A percentile compares a stretch with the other conserved stretches of the same genome.
Evolutionary conservation across 2,797 vertebrate species (phyloP).

Genomic region (Petrocephalus sullivani): DNA sequence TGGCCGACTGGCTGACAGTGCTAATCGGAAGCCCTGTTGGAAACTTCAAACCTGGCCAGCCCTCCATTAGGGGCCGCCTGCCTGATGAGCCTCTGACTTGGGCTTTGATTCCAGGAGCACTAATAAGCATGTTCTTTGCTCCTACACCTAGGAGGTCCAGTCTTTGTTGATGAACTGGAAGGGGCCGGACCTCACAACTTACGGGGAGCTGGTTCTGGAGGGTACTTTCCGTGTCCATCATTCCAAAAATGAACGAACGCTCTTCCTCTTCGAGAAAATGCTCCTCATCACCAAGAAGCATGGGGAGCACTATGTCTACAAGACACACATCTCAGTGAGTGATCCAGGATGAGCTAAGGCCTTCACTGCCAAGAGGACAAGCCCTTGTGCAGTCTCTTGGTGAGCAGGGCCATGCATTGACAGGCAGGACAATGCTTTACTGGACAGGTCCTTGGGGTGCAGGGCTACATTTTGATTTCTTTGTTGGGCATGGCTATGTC

Average conservation of each 20-base stretch:
- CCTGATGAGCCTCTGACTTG: neutral
- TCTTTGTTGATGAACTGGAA: slow-evolving; percentile 95
- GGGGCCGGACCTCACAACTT: slow-evolving; percentile 85
- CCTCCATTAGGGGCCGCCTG: neutral
- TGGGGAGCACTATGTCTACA: slow-evolving; percentile 88
- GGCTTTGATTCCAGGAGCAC: neutral
- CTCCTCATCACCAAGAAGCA: slow-evolving; percentile 91
- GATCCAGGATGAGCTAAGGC: neutral
- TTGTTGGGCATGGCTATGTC: neutral
- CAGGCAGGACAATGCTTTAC: neutral
- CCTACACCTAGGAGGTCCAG: slow-evolving; percentile 79
- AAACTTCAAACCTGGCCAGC: neutral
- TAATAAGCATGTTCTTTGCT: neutral
- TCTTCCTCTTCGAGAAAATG: slow-evolving; percentile 89
- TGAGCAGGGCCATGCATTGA: neutral
- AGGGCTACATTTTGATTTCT: slow-evolving; percentile 23
- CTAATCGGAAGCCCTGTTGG: neutral
- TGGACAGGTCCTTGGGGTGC: neutral
- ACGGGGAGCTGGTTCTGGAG: slow-evolving; percentile 89
- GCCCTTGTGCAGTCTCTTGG: neutral
- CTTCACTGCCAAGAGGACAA: slow-evolving; percentile 2
- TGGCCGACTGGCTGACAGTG: neutral
- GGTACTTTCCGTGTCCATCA: slow-evolving; percentile 86
- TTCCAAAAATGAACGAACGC: slow-evolving; percentile 81
- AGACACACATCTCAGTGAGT: slow-evolving; percentile 82